Evolutionary conservation across 2,888 invertebrate species (phyloP).

Genomic region (Spilosoma lubricipeda): DNA sequence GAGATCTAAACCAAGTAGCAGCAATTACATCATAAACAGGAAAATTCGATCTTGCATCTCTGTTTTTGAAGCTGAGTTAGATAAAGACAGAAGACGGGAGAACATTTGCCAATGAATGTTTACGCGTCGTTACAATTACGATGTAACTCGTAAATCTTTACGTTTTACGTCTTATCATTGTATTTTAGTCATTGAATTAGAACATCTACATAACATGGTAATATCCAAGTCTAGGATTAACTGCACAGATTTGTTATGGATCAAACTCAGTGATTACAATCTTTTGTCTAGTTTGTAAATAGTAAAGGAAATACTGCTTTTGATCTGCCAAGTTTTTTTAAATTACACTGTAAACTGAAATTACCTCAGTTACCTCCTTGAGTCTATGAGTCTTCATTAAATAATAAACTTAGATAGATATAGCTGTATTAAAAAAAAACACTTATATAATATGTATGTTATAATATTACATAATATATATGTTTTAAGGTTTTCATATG

Average conservation of each 20-base stretch:
- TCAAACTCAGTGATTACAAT: not conserved
- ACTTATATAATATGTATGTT: too few relatives aligned
- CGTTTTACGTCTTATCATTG: constrained; percentile 39
- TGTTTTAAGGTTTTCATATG: too few relatives aligned
- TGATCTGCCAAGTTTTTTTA: not conserved
- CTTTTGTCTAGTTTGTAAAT: not conserved
- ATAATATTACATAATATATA: too few relatives aligned
- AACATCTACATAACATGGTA: constrained; percentile 23
- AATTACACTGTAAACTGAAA: not conserved
- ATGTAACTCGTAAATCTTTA: constrained; percentile 43
- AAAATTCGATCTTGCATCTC: constrained; percentile 28
- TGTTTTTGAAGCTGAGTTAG: constrained; percentile 11
- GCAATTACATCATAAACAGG: constrained; percentile 44
- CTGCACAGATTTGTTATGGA: not conserved
- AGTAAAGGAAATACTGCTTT: not conserved
- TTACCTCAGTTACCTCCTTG: not conserved
- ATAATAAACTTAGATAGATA: too few relatives aligned
- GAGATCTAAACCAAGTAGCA: constrained; percentile 39
- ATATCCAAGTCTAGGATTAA: not conserved
- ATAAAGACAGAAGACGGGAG: constrained; percentile 20
- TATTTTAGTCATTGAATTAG: constrained; percentile 42
- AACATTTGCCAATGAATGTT: constrained; percentile 43
- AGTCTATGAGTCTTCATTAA: too few relatives aligned
- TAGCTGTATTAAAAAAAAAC: too few relatives aligned
- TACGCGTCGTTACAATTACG: constrained; percentile 44